These are phyloP conservation scores for Zaprionus ornatus DNA, from an alignment of 1,140 invertebrate species.

Conservation along the genomic window DNA sequence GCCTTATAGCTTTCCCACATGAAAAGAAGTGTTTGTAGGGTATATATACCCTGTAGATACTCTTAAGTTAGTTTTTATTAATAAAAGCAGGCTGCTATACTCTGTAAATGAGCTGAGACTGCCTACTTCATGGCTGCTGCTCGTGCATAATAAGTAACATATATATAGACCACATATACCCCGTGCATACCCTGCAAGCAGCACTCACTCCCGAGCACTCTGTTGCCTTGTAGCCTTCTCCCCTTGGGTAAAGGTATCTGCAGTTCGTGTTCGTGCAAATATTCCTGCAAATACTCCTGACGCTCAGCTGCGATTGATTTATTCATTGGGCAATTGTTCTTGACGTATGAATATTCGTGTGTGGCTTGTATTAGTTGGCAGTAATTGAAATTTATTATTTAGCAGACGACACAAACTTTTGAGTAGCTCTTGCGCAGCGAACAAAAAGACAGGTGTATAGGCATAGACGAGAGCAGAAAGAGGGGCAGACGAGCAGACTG, in stretches of 20 bases:
- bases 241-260: neutral
- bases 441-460: constrained; percentile 4
- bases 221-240: neutral
- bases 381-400: constrained; percentile 78
- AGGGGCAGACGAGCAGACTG: too few species aligned
- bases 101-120: too few species aligned
- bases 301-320: constrained; percentile 47
- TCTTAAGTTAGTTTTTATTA: too few species aligned
- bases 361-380: constrained; percentile 27
- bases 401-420: constrained; percentile 45
- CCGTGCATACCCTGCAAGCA: too few species aligned
- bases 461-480: neutral
- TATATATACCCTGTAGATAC: too few species aligned
- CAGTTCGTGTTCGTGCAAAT: constrained; percentile 23
- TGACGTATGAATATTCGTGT: constrained; percentile 27
- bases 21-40: too few species aligned
- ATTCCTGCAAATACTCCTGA: neutral
- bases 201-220: too few species aligned
- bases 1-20: too few species aligned
- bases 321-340: constrained; percentile 46
- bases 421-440: constrained; percentile 40
- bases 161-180: too few species aligned
- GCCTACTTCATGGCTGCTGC: too few species aligned
- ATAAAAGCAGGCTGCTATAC: too few species aligned
- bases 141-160: too few species aligned